Base-by-base conservation (phyloP, 2,888 invertebrate species). In the Bedellia somnulentella region DNA sequence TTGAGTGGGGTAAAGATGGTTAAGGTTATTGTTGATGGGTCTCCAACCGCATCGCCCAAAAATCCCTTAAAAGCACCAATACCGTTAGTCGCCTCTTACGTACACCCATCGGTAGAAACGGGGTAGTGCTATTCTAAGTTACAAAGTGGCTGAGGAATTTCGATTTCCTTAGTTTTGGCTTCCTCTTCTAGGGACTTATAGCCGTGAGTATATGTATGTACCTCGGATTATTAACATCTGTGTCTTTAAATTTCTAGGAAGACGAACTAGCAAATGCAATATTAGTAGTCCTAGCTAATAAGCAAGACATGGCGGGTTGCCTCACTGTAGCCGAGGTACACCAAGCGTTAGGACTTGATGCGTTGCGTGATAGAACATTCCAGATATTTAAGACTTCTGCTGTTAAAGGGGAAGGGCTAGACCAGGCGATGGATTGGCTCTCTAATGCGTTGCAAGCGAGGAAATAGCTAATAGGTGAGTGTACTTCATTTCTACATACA, bases 401-500 rank as follows among this genome's bases (percentile, higher is more conserved):
- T 26, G 91, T 94, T 42, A 93, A 96, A 64, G 98, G 98, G 15
- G 96, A 97, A 67, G 99, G 99, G 1, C 80, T 99, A 29, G 96
- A 99, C 62, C 93, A 94, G 70, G 96, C 98, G 36, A 99, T 99
- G 99, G 97, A 99, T 64, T 99, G 99, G 98, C 83, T 94, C 41
- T 89, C 92, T 37, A 93, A 91, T 53, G 89, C 93, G 31, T 70
- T 94, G 50, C 91, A 92, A 64, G 90, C 87, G 54, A 84, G 86
- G 67, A 93, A 93, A 86, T 93, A 86, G 78, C 73, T 62, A 29
- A 30, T 18, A 34, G 37, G 36, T 36, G 17, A 25, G 35, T 33
- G 3, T 8, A 4, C 13, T 4, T 3, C 11, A 12, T 26, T 5
- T 26, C 3, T 18, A 18, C 18, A 18, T 18, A 9, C 9, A 18